Conservation (phyloP, 2,113 vertebrate genomes). For the Acrocephalus arundinaceus region DNA sequence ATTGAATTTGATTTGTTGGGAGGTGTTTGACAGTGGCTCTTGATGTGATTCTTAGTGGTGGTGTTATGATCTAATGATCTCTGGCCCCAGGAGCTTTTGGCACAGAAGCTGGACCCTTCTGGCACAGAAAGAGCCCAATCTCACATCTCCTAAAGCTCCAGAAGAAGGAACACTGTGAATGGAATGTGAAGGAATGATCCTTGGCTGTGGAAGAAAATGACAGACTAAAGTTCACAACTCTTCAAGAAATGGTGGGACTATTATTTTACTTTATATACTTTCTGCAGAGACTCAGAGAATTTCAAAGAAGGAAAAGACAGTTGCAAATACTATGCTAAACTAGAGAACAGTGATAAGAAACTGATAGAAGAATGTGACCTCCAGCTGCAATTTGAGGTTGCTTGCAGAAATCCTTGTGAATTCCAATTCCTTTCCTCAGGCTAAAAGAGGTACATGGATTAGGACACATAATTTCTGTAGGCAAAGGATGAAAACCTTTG, state of each 20-base stretch:
- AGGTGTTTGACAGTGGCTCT: neutral
- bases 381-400: neutral
- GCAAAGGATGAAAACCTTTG: neutral
- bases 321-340: conserved; percentile 6
- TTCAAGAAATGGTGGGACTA: neutral
- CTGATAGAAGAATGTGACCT: neutral
- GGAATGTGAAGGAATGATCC: neutral
- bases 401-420: conserved; percentile 3
- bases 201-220: neutral
- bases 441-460: neutral
- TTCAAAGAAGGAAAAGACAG: neutral
- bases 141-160: neutral
- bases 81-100: neutral
- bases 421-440: neutral
- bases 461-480: neutral
- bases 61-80: neutral
- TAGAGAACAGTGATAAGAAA: conserved; percentile 18
- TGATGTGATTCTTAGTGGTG: neutral
- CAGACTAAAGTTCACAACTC: neutral
- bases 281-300: neutral
- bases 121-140: neutral
- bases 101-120: neutral
- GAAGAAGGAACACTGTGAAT: neutral
- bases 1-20: neutral
- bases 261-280: neutral